Percentiles rank a stretch among this genome's conserved stretches.
These are phyloP conservation scores for Tragopan temminckii DNA, from an alignment of 2,797 vertebrate species.

Conservation along the genomic window DNA sequence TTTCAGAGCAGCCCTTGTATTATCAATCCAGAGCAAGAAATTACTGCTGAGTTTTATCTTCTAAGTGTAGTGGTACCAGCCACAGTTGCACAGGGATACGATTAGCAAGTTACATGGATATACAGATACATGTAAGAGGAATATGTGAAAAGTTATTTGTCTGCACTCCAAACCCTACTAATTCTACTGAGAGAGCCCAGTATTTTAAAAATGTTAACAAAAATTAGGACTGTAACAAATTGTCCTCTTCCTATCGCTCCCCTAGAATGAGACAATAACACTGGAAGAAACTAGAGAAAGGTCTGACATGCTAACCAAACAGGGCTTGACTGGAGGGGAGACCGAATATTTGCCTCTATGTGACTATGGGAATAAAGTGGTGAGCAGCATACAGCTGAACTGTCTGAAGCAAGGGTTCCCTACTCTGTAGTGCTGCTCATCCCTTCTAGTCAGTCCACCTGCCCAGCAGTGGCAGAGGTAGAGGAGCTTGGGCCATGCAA, in stretches of 20 bases:
- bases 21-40: neutral
- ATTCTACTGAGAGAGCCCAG: neutral
- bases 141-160: neutral
- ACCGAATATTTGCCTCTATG: neutral
- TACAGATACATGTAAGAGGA: neutral
- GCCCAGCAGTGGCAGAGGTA: fast-evolving
- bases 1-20: neutral
- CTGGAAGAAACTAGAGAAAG: neutral
- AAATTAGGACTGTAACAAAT: neutral
- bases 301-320: neutral
- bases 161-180: neutral
- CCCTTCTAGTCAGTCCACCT: fast-evolving
- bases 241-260: neutral
- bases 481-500: fast-evolving
- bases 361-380: neutral
- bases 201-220: neutral
- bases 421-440: neutral
- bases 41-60: neutral
- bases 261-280: fast-evolving
- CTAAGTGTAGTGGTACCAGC: fast-evolving
- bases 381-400: neutral
- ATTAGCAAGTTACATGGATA: neutral
- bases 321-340: neutral
- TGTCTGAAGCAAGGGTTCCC: neutral
- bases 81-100: neutral